Conservation (phyloP, 1,140 invertebrate species). For the Brachionus rotundiformis region DNA sequence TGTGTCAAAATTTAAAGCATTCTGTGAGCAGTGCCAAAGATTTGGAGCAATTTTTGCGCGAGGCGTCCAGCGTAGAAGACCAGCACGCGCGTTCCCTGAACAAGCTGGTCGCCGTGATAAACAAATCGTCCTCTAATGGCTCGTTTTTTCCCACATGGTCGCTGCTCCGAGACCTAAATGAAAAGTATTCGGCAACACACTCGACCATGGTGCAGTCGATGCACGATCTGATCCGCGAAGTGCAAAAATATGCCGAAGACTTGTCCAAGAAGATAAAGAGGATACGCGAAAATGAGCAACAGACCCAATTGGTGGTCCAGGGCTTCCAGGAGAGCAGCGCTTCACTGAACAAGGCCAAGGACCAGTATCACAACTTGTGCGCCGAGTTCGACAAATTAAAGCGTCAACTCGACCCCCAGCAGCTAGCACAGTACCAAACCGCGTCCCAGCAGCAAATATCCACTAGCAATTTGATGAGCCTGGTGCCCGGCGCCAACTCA, state of each 20-base stretch:
- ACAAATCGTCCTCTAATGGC: conserved; percentile 37
- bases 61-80: not conserved
- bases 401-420: conserved; percentile 10
- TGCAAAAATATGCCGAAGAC: conserved; percentile 46
- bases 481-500: not conserved
- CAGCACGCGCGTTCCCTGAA: conserved; percentile 8
- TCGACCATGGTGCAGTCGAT: not conserved
- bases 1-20: conserved; percentile 50
- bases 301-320: conserved; percentile 28
- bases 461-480: not conserved
- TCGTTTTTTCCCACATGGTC: conserved; percentile 38
- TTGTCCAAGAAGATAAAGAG: conserved; percentile 46
- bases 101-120: conserved; percentile 23
- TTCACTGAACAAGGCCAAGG: not conserved
- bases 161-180: not conserved
- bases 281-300: conserved; percentile 39
- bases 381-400: conserved; percentile 22
- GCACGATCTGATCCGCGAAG: conserved; percentile 20
- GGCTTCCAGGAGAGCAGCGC: conserved; percentile 1
- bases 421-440: conserved; percentile 32
- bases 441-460: conserved; percentile 38
- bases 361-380: conserved; percentile 50
- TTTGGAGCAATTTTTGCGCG: conserved; percentile 31
- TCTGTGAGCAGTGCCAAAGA: conserved; percentile 28
- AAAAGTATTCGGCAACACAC: conserved; percentile 36